A percentile compares a stretch with the other conserved stretches of the same genome.
Conservation (phyloP, 2,797 vertebrate genomes). For the Falco berigora region DNA sequence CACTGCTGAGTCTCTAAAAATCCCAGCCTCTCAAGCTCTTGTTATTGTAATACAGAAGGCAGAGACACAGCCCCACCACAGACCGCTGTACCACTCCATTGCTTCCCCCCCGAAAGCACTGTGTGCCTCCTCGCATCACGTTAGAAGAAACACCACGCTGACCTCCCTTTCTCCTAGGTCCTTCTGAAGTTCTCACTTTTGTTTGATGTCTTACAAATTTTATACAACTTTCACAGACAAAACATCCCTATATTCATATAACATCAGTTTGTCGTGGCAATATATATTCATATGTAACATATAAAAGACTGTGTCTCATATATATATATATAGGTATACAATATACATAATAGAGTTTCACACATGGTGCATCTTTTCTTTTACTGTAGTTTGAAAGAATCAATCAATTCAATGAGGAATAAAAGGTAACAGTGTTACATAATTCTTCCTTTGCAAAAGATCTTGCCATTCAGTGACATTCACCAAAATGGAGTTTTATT, state of each 20-base stretch:
- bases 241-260: background rate
- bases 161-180: background rate
- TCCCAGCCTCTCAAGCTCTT: background rate
- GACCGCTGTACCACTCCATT: rapidly evolving
- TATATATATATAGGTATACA: no score
- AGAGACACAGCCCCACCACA: background rate
- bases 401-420: background rate
- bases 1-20: background rate
- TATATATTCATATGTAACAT: background rate
- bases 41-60: background rate
- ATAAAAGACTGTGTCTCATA: background rate
- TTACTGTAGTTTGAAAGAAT: background rate
- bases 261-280: background rate
- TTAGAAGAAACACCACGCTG: background rate
- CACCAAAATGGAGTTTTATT: background rate
- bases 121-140: rapidly evolving
- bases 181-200: background rate
- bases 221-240: background rate
- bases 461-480: background rate
- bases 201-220: background rate
- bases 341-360: background rate
- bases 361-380: background rate
- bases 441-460: background rate
- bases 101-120: no score
- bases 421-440: rapidly evolving